Evolutionary conservation across 2,888 invertebrate genomes (phyloP).

Genomic region (Apotomis capreana): DNA sequence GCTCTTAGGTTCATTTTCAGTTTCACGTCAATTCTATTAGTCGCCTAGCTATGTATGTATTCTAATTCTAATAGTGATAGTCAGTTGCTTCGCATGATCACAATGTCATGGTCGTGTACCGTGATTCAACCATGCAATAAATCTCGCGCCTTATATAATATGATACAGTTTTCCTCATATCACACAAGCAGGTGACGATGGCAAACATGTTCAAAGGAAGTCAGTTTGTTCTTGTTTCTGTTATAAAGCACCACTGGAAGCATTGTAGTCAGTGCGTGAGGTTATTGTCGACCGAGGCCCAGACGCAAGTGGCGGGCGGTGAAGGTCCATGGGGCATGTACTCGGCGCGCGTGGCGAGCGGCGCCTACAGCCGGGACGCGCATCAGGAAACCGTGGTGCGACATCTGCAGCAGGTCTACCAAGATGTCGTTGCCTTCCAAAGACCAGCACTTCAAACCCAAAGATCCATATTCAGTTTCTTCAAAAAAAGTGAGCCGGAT

Average conservation of each 20-base stretch:
- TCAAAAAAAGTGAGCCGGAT: constrained; percentile 65
- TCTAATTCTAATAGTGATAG: background rate
- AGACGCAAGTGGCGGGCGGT: constrained; percentile 50
- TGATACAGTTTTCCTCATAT: constrained; percentile 33
- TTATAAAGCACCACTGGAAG: constrained; percentile 34
- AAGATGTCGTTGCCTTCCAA: constrained; percentile 84
- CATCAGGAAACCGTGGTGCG: constrained; percentile 88
- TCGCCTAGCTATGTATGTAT: constrained; percentile 9
- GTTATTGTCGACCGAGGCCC: constrained; percentile 65
- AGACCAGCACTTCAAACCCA: constrained; percentile 57
- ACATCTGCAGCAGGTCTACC: constrained; percentile 87
- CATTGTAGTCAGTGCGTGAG: constrained; percentile 30
- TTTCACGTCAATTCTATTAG: constrained; percentile 3
- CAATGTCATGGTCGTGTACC: constrained; percentile 27
- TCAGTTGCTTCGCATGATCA: constrained; percentile 19
- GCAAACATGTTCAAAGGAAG: constrained; percentile 36
- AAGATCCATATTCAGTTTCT: constrained; percentile 67
- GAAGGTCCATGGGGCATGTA: constrained; percentile 82
- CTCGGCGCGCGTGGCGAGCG: constrained; percentile 82
- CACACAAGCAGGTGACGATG: constrained; percentile 28
- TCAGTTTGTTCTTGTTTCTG: constrained; percentile 28
- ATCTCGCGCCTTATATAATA: constrained; percentile 34
- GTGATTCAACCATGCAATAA: constrained; percentile 33
- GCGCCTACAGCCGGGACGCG: constrained; percentile 85
- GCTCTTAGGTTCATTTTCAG: constrained; percentile 28